Percentiles rank a stretch among this genome's conserved stretches.
Evolutionary conservation across 2,888 invertebrate species (phyloP).

Genomic region (Calameuta filiformis): DNA sequence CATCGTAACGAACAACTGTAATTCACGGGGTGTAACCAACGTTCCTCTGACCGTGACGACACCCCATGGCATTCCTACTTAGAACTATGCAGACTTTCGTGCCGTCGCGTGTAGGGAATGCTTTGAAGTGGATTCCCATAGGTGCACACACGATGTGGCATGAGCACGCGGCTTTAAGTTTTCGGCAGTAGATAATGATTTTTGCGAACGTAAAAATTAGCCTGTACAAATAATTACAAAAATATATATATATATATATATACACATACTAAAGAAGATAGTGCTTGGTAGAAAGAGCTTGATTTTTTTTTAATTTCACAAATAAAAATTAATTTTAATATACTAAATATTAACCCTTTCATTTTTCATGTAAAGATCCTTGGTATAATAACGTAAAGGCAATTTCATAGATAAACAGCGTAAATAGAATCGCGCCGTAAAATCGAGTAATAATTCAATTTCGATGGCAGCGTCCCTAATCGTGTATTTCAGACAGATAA

Average conservation of each 20-base stretch:
- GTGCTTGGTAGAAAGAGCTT: too few relatives aligned
- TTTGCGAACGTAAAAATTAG: not conserved
- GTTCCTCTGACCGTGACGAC: slow-evolving; percentile 15
- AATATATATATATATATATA: too few relatives aligned
- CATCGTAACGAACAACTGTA: slow-evolving; percentile 11
- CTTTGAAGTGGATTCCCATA: slow-evolving; percentile 32
- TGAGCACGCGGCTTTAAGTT: not conserved
- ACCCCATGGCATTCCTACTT: slow-evolving; percentile 20
- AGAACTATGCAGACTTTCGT: slow-evolving; percentile 35
- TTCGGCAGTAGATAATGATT: not conserved
- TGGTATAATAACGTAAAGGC: not conserved
- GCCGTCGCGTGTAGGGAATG: slow-evolving; percentile 25
- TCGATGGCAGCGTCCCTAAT: not conserved
- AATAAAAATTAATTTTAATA: too few relatives aligned
- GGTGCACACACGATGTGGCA: not conserved
- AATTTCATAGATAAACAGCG: not conserved
- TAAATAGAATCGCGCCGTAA: not conserved
- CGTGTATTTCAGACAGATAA: not conserved
- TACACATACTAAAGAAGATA: too few relatives aligned
- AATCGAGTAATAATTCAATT: not conserved
- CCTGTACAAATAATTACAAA: not conserved
- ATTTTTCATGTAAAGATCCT: not conserved
- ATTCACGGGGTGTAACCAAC: slow-evolving; percentile 21
- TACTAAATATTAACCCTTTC: too few relatives aligned
- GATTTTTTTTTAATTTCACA: too few relatives aligned